These are phyloP conservation scores for Turritopsis dohrnii DNA, from an alignment of 30 jellyfish, hydroid and myxozoan genomes.

Conservation along the genomic window DNA sequence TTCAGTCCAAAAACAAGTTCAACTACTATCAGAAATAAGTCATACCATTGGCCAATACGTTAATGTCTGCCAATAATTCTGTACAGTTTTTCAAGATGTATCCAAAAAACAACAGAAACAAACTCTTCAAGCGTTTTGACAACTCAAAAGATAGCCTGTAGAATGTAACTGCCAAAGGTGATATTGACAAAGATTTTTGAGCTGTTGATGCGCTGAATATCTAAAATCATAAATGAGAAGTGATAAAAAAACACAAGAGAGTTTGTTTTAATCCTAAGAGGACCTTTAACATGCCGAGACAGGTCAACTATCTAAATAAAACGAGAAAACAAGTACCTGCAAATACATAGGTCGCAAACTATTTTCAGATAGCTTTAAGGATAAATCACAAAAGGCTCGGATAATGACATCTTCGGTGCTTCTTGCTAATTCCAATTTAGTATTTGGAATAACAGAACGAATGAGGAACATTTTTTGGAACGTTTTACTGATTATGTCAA, in stretches of 20 bases:
- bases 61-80: slow-evolving; percentile 42
- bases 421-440: neutral
- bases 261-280: neutral
- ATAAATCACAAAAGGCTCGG: slow-evolving; percentile 49
- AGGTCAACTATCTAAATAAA: neutral
- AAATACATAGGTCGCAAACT: slow-evolving; percentile 77
- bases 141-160: slow-evolving; percentile 52
- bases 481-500: neutral
- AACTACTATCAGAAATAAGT: neutral
- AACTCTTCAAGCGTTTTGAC: slow-evolving; percentile 57
- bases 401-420: slow-evolving; percentile 18
- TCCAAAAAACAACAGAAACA: slow-evolving; percentile 76
- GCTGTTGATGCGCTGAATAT: neutral
- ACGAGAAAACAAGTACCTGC: slow-evolving; percentile 42
- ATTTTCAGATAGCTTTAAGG: slow-evolving; percentile 73
- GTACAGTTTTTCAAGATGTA: slow-evolving; percentile 54
- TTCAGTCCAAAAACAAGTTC: neutral
- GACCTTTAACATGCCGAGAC: neutral
- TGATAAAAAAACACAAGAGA: too few species aligned
- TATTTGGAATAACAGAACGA: slow-evolving; percentile 11
- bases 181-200: neutral
- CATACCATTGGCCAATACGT: slow-evolving; percentile 32
- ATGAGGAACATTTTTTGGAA: slow-evolving; percentile 10
- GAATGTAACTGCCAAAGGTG: slow-evolving; percentile 20
- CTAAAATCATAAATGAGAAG: too few species aligned